phyloP scores from a whole-genome alignment of 64 coral and sea anemone genomes.

The Dendronephthya gigantea region DNA sequence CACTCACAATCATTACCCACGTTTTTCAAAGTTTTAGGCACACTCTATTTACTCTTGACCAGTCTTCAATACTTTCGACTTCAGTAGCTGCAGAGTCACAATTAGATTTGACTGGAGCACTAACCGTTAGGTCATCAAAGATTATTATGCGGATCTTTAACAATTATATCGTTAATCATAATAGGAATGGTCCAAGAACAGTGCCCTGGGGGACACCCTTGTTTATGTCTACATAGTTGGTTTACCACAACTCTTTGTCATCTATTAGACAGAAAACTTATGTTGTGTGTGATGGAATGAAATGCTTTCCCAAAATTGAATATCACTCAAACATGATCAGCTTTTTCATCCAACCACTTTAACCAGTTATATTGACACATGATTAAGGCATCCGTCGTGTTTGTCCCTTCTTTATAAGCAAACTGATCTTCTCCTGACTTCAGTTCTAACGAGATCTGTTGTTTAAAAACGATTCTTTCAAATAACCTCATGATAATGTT shows the following conservation, averaged over 20 bases:
- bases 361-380: too few relatives aligned
- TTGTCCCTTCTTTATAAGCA: too few relatives aligned
- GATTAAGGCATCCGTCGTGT: too few relatives aligned
- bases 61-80: not conserved
- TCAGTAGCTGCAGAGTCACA: not conserved
- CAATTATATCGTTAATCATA: conserved; percentile 1
- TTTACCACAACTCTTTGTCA: conserved; percentile 1
- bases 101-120: not conserved
- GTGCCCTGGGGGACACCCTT: not conserved
- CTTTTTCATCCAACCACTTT: too few relatives aligned
- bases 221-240: not conserved
- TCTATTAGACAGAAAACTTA: not conserved
- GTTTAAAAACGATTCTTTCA: too few relatives aligned
- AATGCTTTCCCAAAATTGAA: too few relatives aligned
- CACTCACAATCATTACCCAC: not conserved
- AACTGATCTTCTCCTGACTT: too few relatives aligned
- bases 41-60: not conserved
- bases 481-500: too few relatives aligned
- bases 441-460: too few relatives aligned
- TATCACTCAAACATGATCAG: too few relatives aligned
- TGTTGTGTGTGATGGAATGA: not conserved
- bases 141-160: not conserved
- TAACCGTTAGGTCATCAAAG: not conserved
- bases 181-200: not conserved
- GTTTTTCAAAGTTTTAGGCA: not conserved